phyloP scores from a whole-genome alignment of 1,140 invertebrate genomes.

The Brachionus plicatilis region DNA sequence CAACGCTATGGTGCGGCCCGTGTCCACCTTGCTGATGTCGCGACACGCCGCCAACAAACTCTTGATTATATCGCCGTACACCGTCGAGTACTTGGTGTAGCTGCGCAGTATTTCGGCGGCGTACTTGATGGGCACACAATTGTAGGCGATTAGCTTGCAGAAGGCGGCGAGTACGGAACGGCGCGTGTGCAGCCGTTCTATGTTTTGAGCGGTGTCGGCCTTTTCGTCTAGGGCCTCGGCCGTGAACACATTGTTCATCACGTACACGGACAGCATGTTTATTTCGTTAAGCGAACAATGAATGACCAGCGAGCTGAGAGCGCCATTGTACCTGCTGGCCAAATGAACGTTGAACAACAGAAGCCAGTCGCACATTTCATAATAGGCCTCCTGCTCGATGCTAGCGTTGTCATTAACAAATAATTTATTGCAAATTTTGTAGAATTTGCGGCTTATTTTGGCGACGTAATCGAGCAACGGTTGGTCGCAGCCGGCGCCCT shows the following conservation, averaged over 20 bases:
- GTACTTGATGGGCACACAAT: slow-evolving; percentile 82
- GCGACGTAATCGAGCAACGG: neutral
- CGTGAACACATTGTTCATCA: slow-evolving; percentile 76
- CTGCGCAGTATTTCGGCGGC: slow-evolving; percentile 92
- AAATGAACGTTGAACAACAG: slow-evolving; percentile 89
- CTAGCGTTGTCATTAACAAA: slow-evolving; percentile 16
- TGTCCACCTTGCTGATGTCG: slow-evolving; percentile 94
- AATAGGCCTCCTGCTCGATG: slow-evolving; percentile 67
- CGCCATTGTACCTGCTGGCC: slow-evolving; percentile 57
- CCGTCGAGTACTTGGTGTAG: slow-evolving; percentile 95
- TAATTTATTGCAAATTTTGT: slow-evolving; percentile 41
- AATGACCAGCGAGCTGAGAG: slow-evolving; percentile 35
- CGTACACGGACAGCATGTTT: slow-evolving; percentile 43
- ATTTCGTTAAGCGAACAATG: slow-evolving; percentile 42
- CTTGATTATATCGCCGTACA: slow-evolving; percentile 99
- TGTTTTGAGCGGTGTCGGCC: slow-evolving; percentile 79
- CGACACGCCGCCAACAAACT: slow-evolving; percentile 87
- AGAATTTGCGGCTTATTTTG: slow-evolving; percentile 40
- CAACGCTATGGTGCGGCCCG: slow-evolving; percentile 85
- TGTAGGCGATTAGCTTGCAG: slow-evolving; percentile 95
- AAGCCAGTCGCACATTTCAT: slow-evolving; percentile 85
- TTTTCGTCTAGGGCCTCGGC: slow-evolving; percentile 45
- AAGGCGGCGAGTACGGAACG: slow-evolving; percentile 90
- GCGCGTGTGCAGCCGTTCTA: slow-evolving; percentile 90
- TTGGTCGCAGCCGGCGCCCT: neutral